Conservation (phyloP, 1,140 invertebrate genomes). For the Ylistrum balloti region DNA sequence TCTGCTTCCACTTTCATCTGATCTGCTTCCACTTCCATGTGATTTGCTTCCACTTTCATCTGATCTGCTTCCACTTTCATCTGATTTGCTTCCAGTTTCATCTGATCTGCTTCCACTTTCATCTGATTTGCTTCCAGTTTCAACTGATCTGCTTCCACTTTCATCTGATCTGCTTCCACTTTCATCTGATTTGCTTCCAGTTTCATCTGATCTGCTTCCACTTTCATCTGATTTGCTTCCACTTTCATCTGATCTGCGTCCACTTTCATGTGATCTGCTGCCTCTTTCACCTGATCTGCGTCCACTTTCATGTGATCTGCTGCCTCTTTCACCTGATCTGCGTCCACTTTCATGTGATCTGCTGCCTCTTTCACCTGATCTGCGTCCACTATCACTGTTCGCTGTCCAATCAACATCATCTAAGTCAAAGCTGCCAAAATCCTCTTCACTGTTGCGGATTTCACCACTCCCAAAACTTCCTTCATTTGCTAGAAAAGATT, state of each 20-base stretch:
- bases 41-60: neutral
- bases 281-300: neutral
- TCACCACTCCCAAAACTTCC: neutral
- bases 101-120: neutral
- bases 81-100: neutral
- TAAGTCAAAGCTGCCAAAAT: neutral
- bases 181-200: neutral
- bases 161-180: neutral
- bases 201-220: neutral
- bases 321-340: too few species aligned
- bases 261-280: neutral
- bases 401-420: neutral
- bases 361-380: too few species aligned
- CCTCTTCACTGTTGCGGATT: neutral
- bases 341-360: too few species aligned
- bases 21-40: neutral
- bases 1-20: neutral
- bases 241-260: too few species aligned
- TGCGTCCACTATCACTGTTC: neutral
- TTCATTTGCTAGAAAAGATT: neutral
- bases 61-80: neutral
- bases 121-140: too few species aligned
- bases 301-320: neutral
- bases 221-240: neutral
- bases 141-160: neutral